Conservation (phyloP, 92 coral and sea anemone species). For the Ricordea florida region DNA sequence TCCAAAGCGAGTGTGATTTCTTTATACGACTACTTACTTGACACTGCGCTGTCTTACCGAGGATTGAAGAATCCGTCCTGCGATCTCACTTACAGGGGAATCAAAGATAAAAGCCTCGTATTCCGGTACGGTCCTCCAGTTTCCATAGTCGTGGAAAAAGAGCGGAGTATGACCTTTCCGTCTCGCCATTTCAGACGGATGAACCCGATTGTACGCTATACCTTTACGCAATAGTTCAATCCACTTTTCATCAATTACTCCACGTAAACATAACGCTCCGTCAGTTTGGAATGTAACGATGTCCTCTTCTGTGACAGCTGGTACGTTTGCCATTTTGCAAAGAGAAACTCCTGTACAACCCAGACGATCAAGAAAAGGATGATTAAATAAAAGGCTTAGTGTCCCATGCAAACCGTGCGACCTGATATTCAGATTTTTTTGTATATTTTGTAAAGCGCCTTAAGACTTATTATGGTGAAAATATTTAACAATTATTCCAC, state of each 20-base stretch:
- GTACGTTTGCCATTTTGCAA: background rate
- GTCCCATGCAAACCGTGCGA: no score
- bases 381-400: no score
- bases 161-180: conserved; percentile 29
- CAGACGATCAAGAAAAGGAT: no score
- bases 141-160: conserved; percentile 33
- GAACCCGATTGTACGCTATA: conserved; percentile 23
- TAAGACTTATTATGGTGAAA: no score
- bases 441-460: no score
- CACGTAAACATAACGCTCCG: conserved; percentile 41
- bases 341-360: no score
- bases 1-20: no score
- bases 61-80: conserved; percentile 27
- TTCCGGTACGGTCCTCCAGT: conserved; percentile 22
- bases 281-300: conserved; percentile 19
- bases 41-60: conserved; percentile 29
- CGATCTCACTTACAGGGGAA: conserved; percentile 26
- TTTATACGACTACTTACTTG: no score
- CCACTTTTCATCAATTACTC: conserved; percentile 16
- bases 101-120: conserved; percentile 28
- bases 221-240: conserved; percentile 21
- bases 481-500: no score
- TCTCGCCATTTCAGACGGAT: conserved; percentile 33
- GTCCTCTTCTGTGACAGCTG: conserved; percentile 12
- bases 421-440: no score